phyloP scores from a whole-genome alignment of 2,888 invertebrate species.

The Oeneis ivallda region DNA sequence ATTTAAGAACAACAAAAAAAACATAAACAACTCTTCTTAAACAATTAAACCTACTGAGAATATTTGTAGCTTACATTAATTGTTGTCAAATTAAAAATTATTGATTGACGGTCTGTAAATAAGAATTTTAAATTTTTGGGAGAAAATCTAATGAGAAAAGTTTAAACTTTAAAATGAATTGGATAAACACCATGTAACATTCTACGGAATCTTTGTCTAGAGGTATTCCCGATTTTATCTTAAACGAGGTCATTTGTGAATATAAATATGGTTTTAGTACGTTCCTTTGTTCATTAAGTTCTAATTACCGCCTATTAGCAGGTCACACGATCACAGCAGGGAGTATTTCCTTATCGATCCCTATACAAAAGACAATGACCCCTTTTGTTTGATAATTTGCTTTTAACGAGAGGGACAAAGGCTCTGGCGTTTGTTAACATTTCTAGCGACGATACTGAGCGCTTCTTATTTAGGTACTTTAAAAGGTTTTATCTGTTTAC shows the following conservation, averaged over 20 bases:
- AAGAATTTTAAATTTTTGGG: too few species aligned
- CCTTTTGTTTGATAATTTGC: conserved; percentile 34
- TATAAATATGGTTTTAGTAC: not conserved
- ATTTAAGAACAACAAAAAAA: not conserved
- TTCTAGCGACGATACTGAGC: conserved; percentile 23
- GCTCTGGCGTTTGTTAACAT: conserved; percentile 25
- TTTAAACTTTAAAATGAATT: too few species aligned
- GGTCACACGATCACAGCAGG: conserved; percentile 16
- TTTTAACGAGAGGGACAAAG: conserved; percentile 30
- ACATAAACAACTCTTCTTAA: too few species aligned
- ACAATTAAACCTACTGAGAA: too few species aligned
- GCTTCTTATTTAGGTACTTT: conserved; percentile 5
- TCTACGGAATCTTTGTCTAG: too few species aligned
- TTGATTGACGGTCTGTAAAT: too few species aligned
- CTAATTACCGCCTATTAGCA: conserved; percentile 14
- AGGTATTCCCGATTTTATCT: too few species aligned
- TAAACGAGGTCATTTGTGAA: too few species aligned
- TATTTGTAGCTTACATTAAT: too few species aligned
- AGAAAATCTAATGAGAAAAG: too few species aligned
- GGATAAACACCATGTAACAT: too few species aligned
- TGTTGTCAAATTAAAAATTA: too few species aligned
- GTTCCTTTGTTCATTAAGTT: conserved; percentile 12
- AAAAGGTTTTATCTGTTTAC: conserved; percentile 17
- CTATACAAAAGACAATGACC: conserved; percentile 30
- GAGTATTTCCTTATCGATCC: conserved; percentile 28